Evolutionary conservation across 2,113 vertebrate species (phyloP), one percentile per base, ranked within the genome.

Genomic region (Mionectes macconnelli): DNA sequence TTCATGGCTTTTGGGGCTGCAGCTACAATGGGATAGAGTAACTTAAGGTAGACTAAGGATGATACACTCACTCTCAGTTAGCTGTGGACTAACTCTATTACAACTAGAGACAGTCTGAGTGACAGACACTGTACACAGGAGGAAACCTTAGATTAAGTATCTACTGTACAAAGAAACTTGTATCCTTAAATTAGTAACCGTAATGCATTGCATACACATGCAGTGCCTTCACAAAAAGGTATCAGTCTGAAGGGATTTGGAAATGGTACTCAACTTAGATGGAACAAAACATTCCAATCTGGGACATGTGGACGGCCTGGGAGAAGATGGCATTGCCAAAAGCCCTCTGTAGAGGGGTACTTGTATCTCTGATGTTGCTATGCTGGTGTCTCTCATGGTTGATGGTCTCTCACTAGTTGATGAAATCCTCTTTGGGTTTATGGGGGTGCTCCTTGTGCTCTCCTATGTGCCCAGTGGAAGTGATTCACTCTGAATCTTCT

Each of bases 401-500:
- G n/a, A n/a, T n/a, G n/a, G n/a, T n/a, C n/a, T n/a, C n/a, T n/a
- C n/a, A 52, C 37, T 37, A 56, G 28, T 4, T 59, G 62, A 82
- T 68, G 10, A 84, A 84, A 67, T 49, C 64, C 7, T 56, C 60
- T 33, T 79, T 79, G 57, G 6, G 31, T 68, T 91, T 76, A 18
- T 40, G 66, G 20, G 14, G 16, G 9, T 66, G 57, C 30, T 79
- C 42, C 77, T 84, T 49, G 76, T 22, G 21, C 63, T 87, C 18
- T 67, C 16, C 7, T 68, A 16, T 50, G 80, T 73, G 78, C 55
- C 30, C 63, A 85, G 53, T 0, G 0, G 45, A 94, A 94, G 23
- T 28, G 30, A 80, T 39, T 69, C 23, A 42, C 53, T 82, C 62
- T 84, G 57, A 89, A 88, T 40, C 57, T 69, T 93, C 50, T 94